These are phyloP conservation scores for Galemys pyrenaicus DNA, from an alignment of 2,113 vertebrate species.

Conservation along the genomic window DNA sequence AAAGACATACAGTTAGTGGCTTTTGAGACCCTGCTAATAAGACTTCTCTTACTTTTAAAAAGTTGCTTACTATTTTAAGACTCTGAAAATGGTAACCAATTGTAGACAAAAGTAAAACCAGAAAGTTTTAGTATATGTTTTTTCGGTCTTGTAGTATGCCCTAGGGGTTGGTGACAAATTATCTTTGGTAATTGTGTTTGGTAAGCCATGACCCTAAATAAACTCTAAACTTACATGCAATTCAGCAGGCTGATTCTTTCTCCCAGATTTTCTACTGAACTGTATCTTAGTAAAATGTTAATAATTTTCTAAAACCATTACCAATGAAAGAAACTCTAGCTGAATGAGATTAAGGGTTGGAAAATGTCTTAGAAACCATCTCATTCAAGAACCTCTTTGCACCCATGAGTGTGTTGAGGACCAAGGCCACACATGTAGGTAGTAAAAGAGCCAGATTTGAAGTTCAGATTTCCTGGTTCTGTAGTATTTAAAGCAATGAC, in stretches of 20 bases:
- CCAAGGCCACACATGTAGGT: not conserved
- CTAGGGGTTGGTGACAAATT: not conserved
- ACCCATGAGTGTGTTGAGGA: not conserved
- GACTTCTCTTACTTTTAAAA: conserved; percentile 4
- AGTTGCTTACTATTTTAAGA: not conserved
- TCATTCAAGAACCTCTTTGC: not conserved
- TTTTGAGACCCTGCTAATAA: not conserved
- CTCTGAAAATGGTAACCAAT: not conserved
- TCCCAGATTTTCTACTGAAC: not conserved
- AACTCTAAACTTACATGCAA: not conserved
- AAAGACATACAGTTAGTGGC: not conserved
- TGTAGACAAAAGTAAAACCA: not conserved
- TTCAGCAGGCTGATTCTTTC: not conserved
- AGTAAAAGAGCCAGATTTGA: not conserved
- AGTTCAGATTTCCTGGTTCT: not conserved
- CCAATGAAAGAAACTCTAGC: not conserved
- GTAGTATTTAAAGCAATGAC: not conserved
- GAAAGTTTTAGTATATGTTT: not conserved
- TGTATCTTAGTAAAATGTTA: not conserved
- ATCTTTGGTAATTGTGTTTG: not conserved
- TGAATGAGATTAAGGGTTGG: not conserved
- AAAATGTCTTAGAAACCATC: not conserved
- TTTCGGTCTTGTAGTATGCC: not conserved
- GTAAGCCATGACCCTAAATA: not conserved
- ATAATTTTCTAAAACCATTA: not conserved